Conservation (phyloP, 2,888 invertebrate species). For the Ramazzottius varieornatus region DNA sequence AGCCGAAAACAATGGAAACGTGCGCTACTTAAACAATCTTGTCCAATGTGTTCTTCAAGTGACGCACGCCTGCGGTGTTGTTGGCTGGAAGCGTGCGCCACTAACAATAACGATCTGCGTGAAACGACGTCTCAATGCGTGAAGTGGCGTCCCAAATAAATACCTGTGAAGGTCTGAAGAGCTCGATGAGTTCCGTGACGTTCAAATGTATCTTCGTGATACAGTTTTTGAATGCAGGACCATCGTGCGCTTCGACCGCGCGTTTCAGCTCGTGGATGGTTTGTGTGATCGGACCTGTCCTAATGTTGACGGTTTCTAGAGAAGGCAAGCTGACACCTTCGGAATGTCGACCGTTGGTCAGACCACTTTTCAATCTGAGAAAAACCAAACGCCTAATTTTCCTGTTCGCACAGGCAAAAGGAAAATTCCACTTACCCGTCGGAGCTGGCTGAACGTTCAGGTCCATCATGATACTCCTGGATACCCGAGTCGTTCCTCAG, state of each 20-base stretch:
- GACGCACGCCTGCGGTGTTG: too few species aligned
- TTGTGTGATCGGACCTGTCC: neutral
- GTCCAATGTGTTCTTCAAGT: too few species aligned
- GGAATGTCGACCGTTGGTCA: neutral
- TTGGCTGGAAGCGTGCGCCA: too few species aligned
- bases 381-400: neutral
- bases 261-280: neutral
- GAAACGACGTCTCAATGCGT: too few species aligned
- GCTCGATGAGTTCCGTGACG: neutral
- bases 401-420: neutral
- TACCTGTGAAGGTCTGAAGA: neutral
- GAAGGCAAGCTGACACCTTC: neutral
- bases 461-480: neutral
- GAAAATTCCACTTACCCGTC: slow-evolving; percentile 12
- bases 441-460: neutral
- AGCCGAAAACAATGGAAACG: too few species aligned
- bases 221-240: neutral
- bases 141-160: too few species aligned
- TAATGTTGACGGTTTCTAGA: neutral
- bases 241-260: neutral
- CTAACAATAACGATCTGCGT: too few species aligned
- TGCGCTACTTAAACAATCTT: too few species aligned
- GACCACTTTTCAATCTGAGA: neutral
- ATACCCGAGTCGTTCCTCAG: neutral
- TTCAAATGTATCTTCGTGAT: neutral